These are phyloP conservation scores for Delphinus delphis DNA, from an alignment of 2,113 vertebrate species.

Conservation along the genomic window DNA sequence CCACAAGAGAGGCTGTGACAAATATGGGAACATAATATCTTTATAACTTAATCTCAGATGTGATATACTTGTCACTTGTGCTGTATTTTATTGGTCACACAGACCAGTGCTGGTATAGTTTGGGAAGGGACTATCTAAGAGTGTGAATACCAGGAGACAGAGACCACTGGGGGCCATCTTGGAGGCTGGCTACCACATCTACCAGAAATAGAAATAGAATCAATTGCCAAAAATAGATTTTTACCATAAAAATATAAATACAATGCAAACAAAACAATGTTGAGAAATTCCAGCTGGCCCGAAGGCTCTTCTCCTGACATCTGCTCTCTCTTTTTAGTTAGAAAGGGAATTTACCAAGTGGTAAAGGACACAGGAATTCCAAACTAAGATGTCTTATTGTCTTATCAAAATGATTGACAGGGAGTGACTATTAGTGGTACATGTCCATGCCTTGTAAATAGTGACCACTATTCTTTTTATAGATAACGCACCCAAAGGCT, in stretches of 20 bases:
- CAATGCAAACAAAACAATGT: background rate
- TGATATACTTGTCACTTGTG: background rate
- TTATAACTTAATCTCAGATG: background rate
- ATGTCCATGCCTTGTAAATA: background rate
- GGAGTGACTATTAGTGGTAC: background rate
- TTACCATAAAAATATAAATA: background rate
- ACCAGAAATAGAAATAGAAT: background rate
- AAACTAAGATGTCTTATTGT: background rate
- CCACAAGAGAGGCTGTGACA: background rate
- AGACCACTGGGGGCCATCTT: background rate
- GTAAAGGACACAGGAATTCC: background rate
- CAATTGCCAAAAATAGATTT: background rate
- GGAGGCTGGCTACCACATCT: background rate
- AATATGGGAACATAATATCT: background rate
- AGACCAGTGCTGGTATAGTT: background rate
- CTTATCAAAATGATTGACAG: background rate
- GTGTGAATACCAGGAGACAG: background rate
- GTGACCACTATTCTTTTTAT: background rate
- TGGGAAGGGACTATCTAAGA: background rate
- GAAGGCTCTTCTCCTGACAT: slow-evolving; percentile 4
- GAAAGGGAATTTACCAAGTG: background rate
- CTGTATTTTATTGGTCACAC: background rate
- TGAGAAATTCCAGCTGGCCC: background rate
- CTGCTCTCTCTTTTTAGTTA: background rate
- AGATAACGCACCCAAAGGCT: background rate